These are phyloP conservation scores for Hedychridium roseum DNA, from an alignment of 2,888 invertebrate species.

Conservation along the genomic window DNA sequence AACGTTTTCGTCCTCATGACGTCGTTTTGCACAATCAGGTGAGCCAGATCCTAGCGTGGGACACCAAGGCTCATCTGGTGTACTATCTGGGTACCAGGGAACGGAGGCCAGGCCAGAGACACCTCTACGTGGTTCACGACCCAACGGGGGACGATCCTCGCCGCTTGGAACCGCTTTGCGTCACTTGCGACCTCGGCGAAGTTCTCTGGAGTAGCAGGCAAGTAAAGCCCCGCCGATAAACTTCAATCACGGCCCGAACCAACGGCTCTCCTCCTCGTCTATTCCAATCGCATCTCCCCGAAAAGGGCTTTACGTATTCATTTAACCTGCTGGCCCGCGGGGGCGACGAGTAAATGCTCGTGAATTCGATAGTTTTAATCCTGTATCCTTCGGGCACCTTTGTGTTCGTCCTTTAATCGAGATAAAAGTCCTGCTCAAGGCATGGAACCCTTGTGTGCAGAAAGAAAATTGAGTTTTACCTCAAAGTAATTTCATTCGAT, in stretches of 20 bases:
- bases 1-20: too few relatives aligned
- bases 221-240: conserved; percentile 9
- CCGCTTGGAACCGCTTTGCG: conserved; percentile 80
- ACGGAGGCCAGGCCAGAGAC: conserved; percentile 83
- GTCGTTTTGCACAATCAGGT: conserved; percentile 45
- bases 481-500: too few relatives aligned
- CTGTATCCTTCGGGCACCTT: too few relatives aligned
- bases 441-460: too few relatives aligned
- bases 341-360: too few relatives aligned
- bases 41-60: conserved; percentile 83
- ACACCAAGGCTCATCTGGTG: conserved; percentile 82
- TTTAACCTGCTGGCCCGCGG: too few relatives aligned
- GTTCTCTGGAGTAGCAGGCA: conserved; percentile 81
- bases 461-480: too few relatives aligned
- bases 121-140: conserved; percentile 86
- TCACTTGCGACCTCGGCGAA: conserved; percentile 83
- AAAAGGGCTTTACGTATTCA: too few relatives aligned
- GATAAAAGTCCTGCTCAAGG: too few relatives aligned
- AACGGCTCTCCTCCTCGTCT: not conserved
- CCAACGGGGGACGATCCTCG: conserved; percentile 74
- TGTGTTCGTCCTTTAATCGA: too few relatives aligned
- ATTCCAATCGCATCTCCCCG: too few relatives aligned
- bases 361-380: not conserved
- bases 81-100: conserved; percentile 81
- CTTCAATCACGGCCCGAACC: too few relatives aligned